Evolutionary conservation across 2,888 invertebrate species (phyloP), one percentile per base, ranked within the genome.

Genomic region (Parascotia fuliginaria): DNA sequence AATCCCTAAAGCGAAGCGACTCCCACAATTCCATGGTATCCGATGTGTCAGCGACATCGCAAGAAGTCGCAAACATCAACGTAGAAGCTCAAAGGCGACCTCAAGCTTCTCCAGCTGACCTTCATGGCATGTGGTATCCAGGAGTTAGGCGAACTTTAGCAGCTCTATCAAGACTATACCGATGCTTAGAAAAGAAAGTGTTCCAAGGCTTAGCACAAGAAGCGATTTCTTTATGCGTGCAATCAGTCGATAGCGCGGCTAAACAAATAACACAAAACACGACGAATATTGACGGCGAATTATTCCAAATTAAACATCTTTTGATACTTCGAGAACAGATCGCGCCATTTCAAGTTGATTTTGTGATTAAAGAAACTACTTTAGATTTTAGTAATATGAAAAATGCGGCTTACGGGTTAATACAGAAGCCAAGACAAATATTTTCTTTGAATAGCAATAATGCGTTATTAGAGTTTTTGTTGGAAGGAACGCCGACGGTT

Each of bases 61-160:
- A 95, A 66, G 96, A 96, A 79, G 95, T 95, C 0, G 96, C 95
- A 24, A 93, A 92, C 64, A 93, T 95, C 33, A 94, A 92, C 49
- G 91, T 77, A 16, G 91, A 88, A 54, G 82, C 85, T 0, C 85
- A 85, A 29, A 55, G 85, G 0, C 41, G 87, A 51, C 70, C 90
- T 9, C 83, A 77, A 6, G 95, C 95, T 77, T 97, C 97, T 0
- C 97, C 98, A 0, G 98, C 99, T 0, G 99, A 99, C 92, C 92
- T 99, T 24, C 99, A 99, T 87, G 99, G 99, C 16, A 98, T 99
- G 98, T 99, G 99, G 99, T 99, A 99, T 87, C 99, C 99, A 0
- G 98, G 98, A 0, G 98, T 99, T 0, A 93, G 99, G 12, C 93
- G 99, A 34, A 98, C 99, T 0, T 87, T 99, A 12, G 97, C 99